Conservation (phyloP, 2,113 vertebrate genomes). For the Melanostigma gelatinosum region DNA sequence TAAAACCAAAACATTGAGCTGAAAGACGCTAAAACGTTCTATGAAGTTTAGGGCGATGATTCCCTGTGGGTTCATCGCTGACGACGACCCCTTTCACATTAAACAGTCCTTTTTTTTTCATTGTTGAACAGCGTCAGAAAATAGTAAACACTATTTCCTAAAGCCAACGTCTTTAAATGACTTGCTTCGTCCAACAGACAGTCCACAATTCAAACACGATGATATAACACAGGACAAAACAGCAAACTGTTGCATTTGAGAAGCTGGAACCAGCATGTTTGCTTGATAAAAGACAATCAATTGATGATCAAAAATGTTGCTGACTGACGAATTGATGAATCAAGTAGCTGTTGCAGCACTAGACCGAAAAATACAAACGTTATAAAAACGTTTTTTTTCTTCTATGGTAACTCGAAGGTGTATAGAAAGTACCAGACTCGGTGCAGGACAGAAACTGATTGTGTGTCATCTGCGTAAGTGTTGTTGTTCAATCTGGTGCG, state of each 20-base stretch:
- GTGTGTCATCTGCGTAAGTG: background rate
- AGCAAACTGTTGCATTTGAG: background rate
- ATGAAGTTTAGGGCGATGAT: background rate
- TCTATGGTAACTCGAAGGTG: background rate
- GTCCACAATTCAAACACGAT: background rate
- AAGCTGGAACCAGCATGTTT: background rate
- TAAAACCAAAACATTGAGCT: constrained; percentile 23
- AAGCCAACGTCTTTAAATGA: background rate
- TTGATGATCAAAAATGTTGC: background rate
- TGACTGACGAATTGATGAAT: background rate
- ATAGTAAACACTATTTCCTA: background rate
- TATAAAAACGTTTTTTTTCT: background rate
- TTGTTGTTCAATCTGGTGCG: background rate
- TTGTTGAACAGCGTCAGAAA: background rate
- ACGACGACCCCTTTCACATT: background rate
- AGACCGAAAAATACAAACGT: background rate
- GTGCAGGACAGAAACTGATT: background rate
- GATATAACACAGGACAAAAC: background rate
- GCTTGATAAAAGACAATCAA: background rate
- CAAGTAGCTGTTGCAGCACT: background rate
- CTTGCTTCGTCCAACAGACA: background rate
- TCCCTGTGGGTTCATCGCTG: background rate
- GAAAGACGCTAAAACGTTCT: background rate
- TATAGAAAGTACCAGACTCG: background rate
- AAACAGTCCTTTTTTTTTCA: background rate